A percentile compares a stretch with the other conserved stretches of the same genome.
phyloP scores from a whole-genome alignment of 2,113 vertebrate species.

The human region GRCh38 chr7:112458501-112459000 shows the following conservation, averaged over 20 bases:
- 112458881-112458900: slow-evolving; percentile 94
- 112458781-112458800: background rate
- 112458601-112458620: background rate
- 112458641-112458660: background rate
- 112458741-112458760: background rate
- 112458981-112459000: slow-evolving; percentile 92
- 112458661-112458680: background rate
- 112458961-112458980: slow-evolving; percentile 94
- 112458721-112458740: background rate
- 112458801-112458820: background rate
- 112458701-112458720: background rate
- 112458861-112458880: slow-evolving; percentile 95
- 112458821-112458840: background rate
- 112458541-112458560: background rate
- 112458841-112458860: slow-evolving; percentile 75
- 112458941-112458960: slow-evolving; percentile 95
- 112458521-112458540: background rate
- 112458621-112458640: background rate
- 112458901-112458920: slow-evolving; percentile 95
- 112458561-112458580: background rate
- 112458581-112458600: background rate
- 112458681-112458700: background rate
- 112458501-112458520: background rate
- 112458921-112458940: slow-evolving; percentile 96
- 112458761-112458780: background rate